phyloP scores from a whole-genome alignment of 92 coral and sea anemone species.

The Blastomussa wellsi region DNA sequence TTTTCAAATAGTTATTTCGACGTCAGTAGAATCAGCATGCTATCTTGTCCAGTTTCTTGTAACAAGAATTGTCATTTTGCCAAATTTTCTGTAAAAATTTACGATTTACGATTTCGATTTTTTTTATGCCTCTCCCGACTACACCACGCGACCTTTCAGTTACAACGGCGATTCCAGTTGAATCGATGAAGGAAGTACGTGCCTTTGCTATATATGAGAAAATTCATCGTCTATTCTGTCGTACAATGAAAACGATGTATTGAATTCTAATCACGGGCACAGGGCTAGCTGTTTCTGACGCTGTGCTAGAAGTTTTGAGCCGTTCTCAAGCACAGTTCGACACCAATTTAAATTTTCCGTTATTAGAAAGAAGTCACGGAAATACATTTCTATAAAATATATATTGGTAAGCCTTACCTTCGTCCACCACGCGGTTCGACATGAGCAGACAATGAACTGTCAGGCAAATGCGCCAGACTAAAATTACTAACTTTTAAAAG shows the following conservation, averaged over 20 bases:
- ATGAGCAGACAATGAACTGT: conserved; percentile 5
- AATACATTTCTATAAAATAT: background rate
- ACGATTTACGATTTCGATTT: background rate
- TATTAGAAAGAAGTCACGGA: background rate
- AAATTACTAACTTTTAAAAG: conserved; percentile 25
- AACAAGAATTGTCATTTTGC: background rate
- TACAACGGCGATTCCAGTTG: background rate
- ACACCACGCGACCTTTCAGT: background rate
- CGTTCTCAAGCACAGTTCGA: background rate
- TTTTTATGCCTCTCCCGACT: background rate
- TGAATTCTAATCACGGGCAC: background rate
- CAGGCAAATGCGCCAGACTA: conserved; percentile 15
- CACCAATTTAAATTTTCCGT: background rate
- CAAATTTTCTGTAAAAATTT: background rate
- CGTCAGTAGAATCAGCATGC: background rate
- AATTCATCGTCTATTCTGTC: background rate
- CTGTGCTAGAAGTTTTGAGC: background rate
- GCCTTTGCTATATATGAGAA: background rate
- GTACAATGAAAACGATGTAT: background rate
- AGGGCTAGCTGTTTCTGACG: background rate
- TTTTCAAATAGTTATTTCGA: background rate
- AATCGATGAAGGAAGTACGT: background rate
- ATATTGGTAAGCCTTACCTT: conserved; percentile 25
- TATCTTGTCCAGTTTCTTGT: background rate
- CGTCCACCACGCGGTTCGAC: background rate